A percentile compares a stretch with the other conserved stretches of the same genome.
These are phyloP conservation scores for Vespertilio murinus DNA, from an alignment of 2,797 vertebrate genomes.

Conservation along the genomic window DNA sequence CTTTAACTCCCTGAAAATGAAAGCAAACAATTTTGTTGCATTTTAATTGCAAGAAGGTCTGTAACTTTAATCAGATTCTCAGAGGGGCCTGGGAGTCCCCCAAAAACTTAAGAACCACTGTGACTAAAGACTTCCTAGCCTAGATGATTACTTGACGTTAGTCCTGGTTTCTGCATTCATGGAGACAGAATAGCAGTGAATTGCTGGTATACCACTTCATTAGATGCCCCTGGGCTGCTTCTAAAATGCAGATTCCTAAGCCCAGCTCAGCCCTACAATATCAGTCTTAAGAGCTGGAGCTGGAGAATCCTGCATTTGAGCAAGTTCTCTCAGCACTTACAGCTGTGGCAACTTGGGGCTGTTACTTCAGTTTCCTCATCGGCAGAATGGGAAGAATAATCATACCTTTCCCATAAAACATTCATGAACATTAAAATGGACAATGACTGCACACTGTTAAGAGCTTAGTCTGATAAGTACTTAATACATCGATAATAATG, in stretches of 20 bases:
- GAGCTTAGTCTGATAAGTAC: neutral
- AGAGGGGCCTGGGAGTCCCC: neutral
- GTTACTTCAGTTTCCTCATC: neutral
- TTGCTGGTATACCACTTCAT: neutral
- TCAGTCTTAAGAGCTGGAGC: neutral
- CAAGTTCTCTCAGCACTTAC: neutral
- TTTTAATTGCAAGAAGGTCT: neutral
- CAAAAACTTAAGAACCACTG: neutral
- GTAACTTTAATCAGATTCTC: neutral
- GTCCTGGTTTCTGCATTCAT: neutral
- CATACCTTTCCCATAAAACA: neutral
- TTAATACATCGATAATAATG: neutral
- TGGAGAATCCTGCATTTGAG: neutral
- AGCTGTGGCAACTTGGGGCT: neutral
- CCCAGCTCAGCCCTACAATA: neutral
- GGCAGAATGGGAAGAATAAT: neutral
- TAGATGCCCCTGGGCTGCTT: neutral
- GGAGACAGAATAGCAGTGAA: neutral
- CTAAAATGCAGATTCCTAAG: neutral
- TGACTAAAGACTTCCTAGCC: neutral
- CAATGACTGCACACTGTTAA: neutral
- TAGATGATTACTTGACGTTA: neutral
- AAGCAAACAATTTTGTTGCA: neutral
- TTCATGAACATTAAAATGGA: neutral
- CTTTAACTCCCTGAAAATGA: conserved; percentile 13